A percentile compares a stretch with the other conserved stretches of the same genome.
These are phyloP conservation scores for Corvus cornix DNA, from an alignment of 2,113 vertebrate genomes.

Conservation along the genomic window DNA sequence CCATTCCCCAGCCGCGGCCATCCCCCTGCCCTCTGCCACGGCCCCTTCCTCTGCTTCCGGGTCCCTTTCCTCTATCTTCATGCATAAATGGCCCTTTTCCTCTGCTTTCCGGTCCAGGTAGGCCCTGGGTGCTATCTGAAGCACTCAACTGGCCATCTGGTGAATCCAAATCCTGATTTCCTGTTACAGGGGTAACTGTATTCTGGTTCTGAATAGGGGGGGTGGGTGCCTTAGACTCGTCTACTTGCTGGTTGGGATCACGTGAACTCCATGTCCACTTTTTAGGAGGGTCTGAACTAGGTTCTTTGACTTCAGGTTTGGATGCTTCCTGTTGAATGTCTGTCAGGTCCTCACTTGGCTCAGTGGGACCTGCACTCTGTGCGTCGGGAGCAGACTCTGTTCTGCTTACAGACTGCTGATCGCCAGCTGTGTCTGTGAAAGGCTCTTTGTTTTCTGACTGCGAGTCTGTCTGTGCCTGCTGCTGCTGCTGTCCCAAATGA, in stretches of 20 bases:
- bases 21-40: conserved; percentile 74
- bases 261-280: conserved; percentile 76
- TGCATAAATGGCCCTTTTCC: conserved; percentile 57
- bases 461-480: conserved; percentile 68
- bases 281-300: conserved; percentile 67
- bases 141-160: conserved; percentile 48
- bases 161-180: conserved; percentile 70
- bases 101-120: conserved; percentile 57
- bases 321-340: conserved; percentile 67
- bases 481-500: conserved; percentile 69
- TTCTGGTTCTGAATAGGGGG: conserved; percentile 51
- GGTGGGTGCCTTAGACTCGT: conserved; percentile 73
- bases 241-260: conserved; percentile 66
- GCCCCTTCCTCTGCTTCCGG: conserved; percentile 68
- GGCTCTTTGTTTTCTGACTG: conserved; percentile 74
- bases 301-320: conserved; percentile 71
- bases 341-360: conserved; percentile 67
- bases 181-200: conserved; percentile 32
- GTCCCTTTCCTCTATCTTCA: conserved; percentile 69
- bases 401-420: conserved; percentile 67
- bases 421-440: conserved; percentile 65
- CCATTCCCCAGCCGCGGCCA: conserved; percentile 67
- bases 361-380: conserved; percentile 55
- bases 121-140: conserved; percentile 67
- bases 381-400: conserved; percentile 55